Conservation (phyloP, 2,797 vertebrate genomes). For the Spinus olivaceus region DNA sequence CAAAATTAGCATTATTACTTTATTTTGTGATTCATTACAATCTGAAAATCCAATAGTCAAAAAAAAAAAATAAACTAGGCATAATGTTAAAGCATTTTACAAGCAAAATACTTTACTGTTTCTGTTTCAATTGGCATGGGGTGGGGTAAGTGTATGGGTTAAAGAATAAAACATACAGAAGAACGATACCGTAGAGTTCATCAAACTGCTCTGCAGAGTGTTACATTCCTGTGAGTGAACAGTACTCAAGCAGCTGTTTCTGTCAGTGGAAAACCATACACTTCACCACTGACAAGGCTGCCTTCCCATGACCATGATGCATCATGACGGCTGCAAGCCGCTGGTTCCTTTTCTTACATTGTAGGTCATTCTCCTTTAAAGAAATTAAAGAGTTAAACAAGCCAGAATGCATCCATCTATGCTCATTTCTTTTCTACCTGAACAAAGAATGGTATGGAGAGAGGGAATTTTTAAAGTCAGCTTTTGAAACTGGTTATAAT, state of each 20-base stretch:
- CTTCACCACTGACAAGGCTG: conserved; percentile 30
- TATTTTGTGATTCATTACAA: conserved; percentile 76
- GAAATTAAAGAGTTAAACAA: conserved; percentile 56
- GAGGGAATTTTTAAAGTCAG: neutral
- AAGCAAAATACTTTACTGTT: conserved; percentile 75
- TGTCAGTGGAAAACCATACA: conserved; percentile 40
- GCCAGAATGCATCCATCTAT: conserved; percentile 30
- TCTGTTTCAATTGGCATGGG: conserved; percentile 61
- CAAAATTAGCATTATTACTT: conserved; percentile 71
- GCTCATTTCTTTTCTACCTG: conserved; percentile 3
- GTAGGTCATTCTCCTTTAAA: conserved; percentile 9
- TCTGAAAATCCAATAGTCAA: conserved; percentile 71
- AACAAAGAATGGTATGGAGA: neutral
- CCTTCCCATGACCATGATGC: neutral
- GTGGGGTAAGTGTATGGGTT: conserved; percentile 67
- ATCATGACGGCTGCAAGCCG: neutral
- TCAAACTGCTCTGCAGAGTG: conserved; percentile 58
- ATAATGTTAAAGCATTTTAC: conserved; percentile 77
- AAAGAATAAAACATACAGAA: conserved; percentile 72
- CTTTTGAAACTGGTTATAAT: neutral
- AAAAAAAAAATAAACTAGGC: conserved; percentile 72
- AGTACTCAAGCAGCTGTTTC: neutral
- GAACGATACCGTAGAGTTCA: conserved; percentile 60
- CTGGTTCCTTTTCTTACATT: neutral
- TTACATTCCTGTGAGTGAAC: conserved; percentile 47